A percentile compares a stretch with the other conserved stretches of the same genome.
These are phyloP conservation scores for Cheilosia grossa DNA, from an alignment of 2,888 invertebrate species.

Conservation along the genomic window DNA sequence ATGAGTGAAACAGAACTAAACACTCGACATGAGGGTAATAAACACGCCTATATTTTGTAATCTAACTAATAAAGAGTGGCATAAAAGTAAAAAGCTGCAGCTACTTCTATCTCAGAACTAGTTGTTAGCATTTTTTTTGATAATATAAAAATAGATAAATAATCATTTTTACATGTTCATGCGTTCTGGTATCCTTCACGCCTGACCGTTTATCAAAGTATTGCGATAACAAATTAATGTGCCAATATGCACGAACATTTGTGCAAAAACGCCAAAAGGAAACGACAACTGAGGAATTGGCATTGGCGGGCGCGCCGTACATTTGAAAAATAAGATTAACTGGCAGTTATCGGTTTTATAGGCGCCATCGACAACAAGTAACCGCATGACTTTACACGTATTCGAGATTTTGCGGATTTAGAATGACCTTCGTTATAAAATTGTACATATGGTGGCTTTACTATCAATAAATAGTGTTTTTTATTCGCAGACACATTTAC, in stretches of 20 bases:
- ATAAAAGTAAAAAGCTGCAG: neutral
- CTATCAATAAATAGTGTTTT: too few relatives aligned
- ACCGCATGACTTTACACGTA: slow-evolving; percentile 16
- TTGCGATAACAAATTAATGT: slow-evolving; percentile 22
- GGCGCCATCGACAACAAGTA: slow-evolving; percentile 51
- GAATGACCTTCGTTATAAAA: slow-evolving; percentile 18
- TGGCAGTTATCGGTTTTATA: slow-evolving; percentile 16
- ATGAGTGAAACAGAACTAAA: neutral
- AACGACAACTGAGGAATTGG: neutral
- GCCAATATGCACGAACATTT: neutral
- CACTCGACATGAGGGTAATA: neutral
- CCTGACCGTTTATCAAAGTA: slow-evolving; percentile 46
- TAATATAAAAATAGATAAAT: neutral
- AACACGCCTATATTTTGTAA: neutral
- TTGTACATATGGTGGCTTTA: too few relatives aligned
- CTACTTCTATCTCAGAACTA: neutral
- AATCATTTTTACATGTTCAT: slow-evolving; percentile 16
- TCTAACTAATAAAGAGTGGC: neutral
- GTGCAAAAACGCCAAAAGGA: slow-evolving; percentile 5
- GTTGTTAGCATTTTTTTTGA: neutral
- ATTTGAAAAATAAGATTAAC: slow-evolving; percentile 1
- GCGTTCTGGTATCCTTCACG: slow-evolving; percentile 24
- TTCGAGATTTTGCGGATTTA: slow-evolving; percentile 31
- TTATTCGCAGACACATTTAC: neutral
- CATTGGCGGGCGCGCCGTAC: neutral